Conservation (phyloP, 2,888 invertebrate species). For the Psylliodes chrysocephalus region DNA sequence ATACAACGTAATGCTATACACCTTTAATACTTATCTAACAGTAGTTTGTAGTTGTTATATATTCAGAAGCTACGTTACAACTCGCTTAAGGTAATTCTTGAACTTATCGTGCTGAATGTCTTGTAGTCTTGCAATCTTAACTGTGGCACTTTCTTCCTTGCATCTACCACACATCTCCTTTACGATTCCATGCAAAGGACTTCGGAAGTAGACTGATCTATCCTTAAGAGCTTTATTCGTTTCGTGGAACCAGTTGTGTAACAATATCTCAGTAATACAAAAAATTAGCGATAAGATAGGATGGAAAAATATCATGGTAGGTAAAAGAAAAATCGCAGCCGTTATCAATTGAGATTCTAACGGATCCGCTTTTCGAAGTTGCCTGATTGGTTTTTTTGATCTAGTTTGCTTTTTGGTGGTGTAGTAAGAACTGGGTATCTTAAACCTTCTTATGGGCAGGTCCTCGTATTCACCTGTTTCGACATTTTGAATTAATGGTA, state of each 20-base stretch:
- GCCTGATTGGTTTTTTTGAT: constrained; percentile 16
- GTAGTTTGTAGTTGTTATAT: too few species aligned
- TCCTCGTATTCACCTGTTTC: constrained; percentile 68
- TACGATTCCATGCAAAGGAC: constrained; percentile 75
- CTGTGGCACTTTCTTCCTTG: constrained; percentile 70
- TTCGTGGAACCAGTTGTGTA: constrained; percentile 76
- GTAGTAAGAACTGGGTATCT: constrained; percentile 50
- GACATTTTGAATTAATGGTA: constrained; percentile 57
- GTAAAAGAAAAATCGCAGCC: constrained; percentile 68
- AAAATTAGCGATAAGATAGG: constrained; percentile 67
- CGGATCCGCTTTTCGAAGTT: constrained; percentile 31
- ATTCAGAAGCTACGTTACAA: constrained; percentile 52
- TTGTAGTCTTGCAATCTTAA: constrained; percentile 73
- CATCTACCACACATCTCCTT: constrained; percentile 78
- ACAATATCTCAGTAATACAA: constrained; percentile 69
- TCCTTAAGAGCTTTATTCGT: constrained; percentile 71
- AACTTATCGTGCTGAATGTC: constrained; percentile 67
- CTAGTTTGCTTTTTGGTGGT: neutral
- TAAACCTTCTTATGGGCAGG: constrained; percentile 60
- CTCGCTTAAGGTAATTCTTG: constrained; percentile 56
- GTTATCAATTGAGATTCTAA: constrained; percentile 44
- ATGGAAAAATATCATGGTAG: constrained; percentile 70
- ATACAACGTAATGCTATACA: neutral
- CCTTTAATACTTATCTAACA: neutral
- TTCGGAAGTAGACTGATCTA: constrained; percentile 71